These are phyloP conservation scores for Nixonia krombeini DNA, from an alignment of 1,140 invertebrate species.

Conservation along the genomic window DNA sequence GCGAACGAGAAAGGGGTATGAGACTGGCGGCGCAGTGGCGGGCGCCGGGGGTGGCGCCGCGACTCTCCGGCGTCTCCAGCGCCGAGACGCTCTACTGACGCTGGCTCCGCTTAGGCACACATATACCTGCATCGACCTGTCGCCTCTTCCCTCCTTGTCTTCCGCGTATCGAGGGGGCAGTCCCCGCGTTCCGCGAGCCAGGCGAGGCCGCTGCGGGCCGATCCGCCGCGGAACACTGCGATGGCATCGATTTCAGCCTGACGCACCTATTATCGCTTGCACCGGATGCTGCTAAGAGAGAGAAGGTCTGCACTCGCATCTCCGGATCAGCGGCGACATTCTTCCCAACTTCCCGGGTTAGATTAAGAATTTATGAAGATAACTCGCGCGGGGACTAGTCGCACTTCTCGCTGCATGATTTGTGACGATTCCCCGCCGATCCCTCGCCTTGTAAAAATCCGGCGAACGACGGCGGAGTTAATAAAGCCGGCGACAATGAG, in stretches of 20 bases:
- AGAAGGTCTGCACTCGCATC: neutral
- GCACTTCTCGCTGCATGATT: no score
- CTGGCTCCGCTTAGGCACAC: slow-evolving; percentile 55
- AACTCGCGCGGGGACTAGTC: no score
- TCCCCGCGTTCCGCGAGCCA: neutral
- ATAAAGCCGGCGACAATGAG: no score
- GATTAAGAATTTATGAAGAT: neutral
- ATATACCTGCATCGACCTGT: slow-evolving; percentile 48
- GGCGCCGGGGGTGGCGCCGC: slow-evolving; percentile 69
- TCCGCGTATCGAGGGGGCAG: neutral
- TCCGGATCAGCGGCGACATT: neutral
- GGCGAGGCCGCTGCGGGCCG: slow-evolving; percentile 9
- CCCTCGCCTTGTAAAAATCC: no score
- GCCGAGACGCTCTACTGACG: slow-evolving; percentile 63
- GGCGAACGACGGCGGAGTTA: no score
- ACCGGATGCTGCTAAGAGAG: slow-evolving; percentile 11
- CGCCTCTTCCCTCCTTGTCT: slow-evolving; percentile 16
- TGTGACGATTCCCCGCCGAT: no score
- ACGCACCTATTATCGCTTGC: slow-evolving; percentile 9
- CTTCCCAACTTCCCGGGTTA: neutral
- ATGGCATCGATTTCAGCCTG: slow-evolving; percentile 13
- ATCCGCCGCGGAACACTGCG: slow-evolving; percentile 6
- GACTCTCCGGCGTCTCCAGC: slow-evolving; percentile 67
- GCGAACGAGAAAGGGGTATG: slow-evolving; percentile 38
- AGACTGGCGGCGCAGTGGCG: slow-evolving; percentile 64